Percentiles rank a stretch among this genome's conserved stretches.
Evolutionary conservation across 2,113 vertebrate species (phyloP).

Genomic region (Tylochromis polylepis): DNA sequence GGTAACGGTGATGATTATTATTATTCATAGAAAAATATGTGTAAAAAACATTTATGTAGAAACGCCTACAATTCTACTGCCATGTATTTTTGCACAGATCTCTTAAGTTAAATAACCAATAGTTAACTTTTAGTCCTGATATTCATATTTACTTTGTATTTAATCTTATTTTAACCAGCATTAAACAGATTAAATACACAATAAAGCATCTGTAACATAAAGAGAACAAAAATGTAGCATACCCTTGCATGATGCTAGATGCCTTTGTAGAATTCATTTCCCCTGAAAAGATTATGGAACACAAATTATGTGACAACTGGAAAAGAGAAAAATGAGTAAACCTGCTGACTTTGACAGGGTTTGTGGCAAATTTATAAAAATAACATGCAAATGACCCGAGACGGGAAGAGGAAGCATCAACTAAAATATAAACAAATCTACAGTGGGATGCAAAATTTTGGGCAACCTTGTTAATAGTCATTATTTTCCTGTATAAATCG

Average conservation of each 20-base stretch:
- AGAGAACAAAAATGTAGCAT: not conserved
- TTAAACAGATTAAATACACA: not conserved
- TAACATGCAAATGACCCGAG: not conserved
- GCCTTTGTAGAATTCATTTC: not conserved
- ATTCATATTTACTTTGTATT: not conserved
- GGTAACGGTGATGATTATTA: not conserved
- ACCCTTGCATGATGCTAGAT: not conserved
- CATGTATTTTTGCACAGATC: accelerated
- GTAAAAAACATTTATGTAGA: not conserved
- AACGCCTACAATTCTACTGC: not conserved
- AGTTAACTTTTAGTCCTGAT: not conserved
- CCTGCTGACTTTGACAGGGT: not conserved
- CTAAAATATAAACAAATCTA: not conserved
- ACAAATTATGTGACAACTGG: not conserved
- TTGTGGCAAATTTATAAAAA: not conserved
- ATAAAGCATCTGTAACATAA: not conserved
- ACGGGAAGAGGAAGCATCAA: not conserved
- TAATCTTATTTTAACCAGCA: not conserved
- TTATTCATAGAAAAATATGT: not conserved
- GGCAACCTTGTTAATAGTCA: no score
- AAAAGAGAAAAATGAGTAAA: not conserved
- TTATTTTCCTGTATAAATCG: no score
- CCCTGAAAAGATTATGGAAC: not conserved
- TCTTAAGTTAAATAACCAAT: no score
- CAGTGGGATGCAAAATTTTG: no score